Evolutionary conservation across 1,140 invertebrate species (phyloP).

Genomic region (Sitobion miscanthi): DNA sequence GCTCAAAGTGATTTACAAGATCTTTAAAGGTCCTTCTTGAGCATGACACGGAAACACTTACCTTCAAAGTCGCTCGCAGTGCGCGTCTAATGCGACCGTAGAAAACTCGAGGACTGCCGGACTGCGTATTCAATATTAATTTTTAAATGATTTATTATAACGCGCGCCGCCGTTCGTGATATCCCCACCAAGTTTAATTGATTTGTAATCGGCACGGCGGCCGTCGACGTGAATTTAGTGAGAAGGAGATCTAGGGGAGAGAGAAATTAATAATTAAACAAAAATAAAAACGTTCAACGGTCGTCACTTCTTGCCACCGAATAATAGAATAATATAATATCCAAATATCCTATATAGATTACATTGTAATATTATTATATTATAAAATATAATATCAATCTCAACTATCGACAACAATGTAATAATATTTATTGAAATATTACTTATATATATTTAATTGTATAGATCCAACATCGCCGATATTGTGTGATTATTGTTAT

Average conservation of each 20-base stretch:
- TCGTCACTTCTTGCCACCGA: too few relatives aligned
- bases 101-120: background rate
- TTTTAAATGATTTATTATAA: constrained; percentile 1
- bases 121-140: background rate
- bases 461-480: background rate
- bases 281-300: background rate
- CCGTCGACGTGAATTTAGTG: background rate
- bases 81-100: background rate
- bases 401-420: background rate
- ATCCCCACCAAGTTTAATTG: background rate
- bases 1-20: background rate
- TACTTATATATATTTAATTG: too few relatives aligned
- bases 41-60: background rate
- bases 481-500: background rate
- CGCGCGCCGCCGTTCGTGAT: background rate
- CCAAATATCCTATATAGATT: background rate
- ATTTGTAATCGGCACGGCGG: background rate
- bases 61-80: background rate
- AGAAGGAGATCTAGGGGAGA: background rate
- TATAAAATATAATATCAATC: too few relatives aligned
- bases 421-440: too few relatives aligned
- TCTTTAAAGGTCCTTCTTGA: background rate
- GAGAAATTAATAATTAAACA: background rate
- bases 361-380: background rate
- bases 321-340: background rate